Conservation (phyloP, 1,140 invertebrate genomes). For the Ceratina calcarata region DNA sequence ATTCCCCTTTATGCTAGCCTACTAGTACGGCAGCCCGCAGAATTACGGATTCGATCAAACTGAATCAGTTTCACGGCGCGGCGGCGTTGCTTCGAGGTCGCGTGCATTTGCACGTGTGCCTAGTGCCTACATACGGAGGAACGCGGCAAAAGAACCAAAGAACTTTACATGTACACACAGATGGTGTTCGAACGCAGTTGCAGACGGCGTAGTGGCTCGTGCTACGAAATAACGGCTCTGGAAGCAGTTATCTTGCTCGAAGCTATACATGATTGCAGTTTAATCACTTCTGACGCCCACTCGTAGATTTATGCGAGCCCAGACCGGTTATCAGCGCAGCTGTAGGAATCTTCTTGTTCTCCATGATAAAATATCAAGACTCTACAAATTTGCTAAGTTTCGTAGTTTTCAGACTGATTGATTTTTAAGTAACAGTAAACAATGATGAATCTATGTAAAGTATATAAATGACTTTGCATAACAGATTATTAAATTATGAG, state of each 20-base stretch:
- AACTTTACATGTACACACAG: neutral
- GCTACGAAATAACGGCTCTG: constrained; percentile 18
- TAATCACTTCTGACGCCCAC: constrained; percentile 62
- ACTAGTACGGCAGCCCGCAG: constrained; percentile 36
- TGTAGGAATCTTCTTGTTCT: neutral
- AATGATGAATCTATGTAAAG: too few relatives aligned
- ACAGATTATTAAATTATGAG: too few relatives aligned
- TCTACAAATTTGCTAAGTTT: too few relatives aligned
- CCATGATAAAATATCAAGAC: too few relatives aligned
- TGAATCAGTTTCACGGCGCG: constrained; percentile 49
- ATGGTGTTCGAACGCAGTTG: constrained; percentile 16
- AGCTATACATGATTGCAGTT: constrained; percentile 63
- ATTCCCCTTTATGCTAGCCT: constrained; percentile 4
- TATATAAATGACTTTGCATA: too few relatives aligned
- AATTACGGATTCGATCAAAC: constrained; percentile 61
- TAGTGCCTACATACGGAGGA: neutral
- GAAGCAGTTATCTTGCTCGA: constrained; percentile 50
- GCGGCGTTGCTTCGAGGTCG: constrained; percentile 40
- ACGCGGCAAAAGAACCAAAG: neutral
- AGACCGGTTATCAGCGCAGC: neutral
- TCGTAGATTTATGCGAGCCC: constrained; percentile 18
- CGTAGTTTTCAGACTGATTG: too few relatives aligned
- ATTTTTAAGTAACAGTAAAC: too few relatives aligned
- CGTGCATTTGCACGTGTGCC: constrained; percentile 17
- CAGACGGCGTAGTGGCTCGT: constrained; percentile 24